Percentiles rank a stretch among this genome's conserved stretches.
Evolutionary conservation across 1,140 invertebrate genomes (phyloP).

Genomic region (Camponotus vicinus): DNA sequence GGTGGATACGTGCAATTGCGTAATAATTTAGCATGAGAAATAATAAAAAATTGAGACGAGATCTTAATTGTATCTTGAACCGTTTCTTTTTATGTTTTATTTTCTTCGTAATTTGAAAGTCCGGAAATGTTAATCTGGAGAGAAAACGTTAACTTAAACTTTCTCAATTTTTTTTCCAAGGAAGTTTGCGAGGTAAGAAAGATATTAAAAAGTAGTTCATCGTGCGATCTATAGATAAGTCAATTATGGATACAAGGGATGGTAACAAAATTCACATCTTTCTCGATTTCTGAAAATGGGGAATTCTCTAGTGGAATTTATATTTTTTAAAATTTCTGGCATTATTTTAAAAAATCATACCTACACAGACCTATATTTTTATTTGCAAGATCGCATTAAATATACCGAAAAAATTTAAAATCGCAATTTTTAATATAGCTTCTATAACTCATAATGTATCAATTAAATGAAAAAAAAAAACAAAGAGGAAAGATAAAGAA

Average conservation of each 20-base stretch:
- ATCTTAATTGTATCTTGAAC: too few relatives aligned
- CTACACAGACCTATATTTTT: neutral
- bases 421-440: neutral
- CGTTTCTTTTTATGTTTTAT: too few relatives aligned
- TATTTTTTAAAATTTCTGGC: neutral
- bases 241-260: neutral
- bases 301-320: too few relatives aligned
- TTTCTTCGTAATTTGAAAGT: too few relatives aligned
- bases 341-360: neutral
- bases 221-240: neutral
- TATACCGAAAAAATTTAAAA: neutral
- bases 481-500: neutral
- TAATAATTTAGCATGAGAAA: neutral
- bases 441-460: constrained; percentile 6
- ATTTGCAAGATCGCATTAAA: neutral
- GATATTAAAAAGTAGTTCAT: neutral
- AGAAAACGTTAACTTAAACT: too few relatives aligned
- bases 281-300: too few relatives aligned
- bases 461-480: neutral
- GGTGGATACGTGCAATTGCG: neutral
- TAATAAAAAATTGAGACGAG: neutral
- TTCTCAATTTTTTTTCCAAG: too few relatives aligned
- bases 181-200: neutral
- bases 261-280: constrained; percentile 6
- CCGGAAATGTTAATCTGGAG: too few relatives aligned